Conservation (phyloP, 2,113 vertebrate genomes). For the Sylvilagus bachmani region DNA sequence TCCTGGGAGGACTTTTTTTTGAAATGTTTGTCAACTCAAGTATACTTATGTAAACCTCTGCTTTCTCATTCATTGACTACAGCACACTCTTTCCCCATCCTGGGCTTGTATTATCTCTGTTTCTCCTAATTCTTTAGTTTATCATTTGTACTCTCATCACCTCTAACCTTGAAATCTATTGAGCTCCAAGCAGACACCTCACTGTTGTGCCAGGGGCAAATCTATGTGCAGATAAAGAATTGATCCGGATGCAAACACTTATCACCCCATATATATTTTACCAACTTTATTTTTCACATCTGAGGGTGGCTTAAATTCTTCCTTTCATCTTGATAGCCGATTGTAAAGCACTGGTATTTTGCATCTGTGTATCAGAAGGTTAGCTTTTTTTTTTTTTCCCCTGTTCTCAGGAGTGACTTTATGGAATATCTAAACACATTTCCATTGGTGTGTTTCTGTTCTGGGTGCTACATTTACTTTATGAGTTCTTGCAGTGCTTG, state of each 20-base stretch:
- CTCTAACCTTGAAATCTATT: neutral
- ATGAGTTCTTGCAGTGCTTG: neutral
- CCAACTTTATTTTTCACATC: conserved; percentile 16
- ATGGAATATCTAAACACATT: too few species aligned
- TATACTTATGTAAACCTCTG: neutral
- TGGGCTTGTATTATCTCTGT: neutral
- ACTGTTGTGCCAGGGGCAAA: neutral
- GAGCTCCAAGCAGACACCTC: conserved; percentile 16
- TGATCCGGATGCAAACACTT: conserved; percentile 14
- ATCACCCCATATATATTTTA: neutral
- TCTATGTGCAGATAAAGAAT: neutral
- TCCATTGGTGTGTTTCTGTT: neutral
- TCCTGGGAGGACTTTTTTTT: neutral
- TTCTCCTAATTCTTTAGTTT: neutral
- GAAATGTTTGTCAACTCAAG: neutral
- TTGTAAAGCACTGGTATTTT: conserved; percentile 17
- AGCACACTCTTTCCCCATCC: neutral
- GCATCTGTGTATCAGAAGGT: neutral
- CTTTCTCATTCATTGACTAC: conserved; percentile 46
- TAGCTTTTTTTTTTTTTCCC: neutral
- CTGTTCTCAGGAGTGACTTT: too few species aligned
- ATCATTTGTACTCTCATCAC: neutral
- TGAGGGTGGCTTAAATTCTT: conserved; percentile 24
- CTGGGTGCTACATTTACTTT: neutral
- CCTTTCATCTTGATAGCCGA: neutral